Base-by-base conservation (phyloP, 2,888 invertebrate genomes). In the Empis stercorea region DNA sequence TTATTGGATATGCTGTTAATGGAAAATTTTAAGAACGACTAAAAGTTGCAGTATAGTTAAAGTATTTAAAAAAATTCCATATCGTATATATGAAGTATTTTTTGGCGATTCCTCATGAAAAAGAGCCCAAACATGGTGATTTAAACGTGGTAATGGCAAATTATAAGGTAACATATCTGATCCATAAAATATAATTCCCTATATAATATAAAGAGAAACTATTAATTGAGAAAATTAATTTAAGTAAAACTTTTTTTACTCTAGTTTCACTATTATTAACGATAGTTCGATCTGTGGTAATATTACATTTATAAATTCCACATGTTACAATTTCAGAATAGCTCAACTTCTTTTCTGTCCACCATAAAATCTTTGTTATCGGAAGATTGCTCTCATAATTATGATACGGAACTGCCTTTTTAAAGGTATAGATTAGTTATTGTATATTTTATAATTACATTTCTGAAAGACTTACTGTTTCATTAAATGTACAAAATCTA, bases 61-160 rank as follows among this genome's bases (percentile, higher is more conserved):
- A 91, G 46, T 89, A 63, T 67, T 68, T 43, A 88, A 67, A 30
- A 78, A 71, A 43, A 73, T 68, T 48, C 74, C 70, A 55, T 81
- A 76, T 52, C 80, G 72, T 32, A 88, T 71, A 40, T 79, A 75
- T 32, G 80, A 81, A 39, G 80, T 76, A 68, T 91, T 91, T 63
- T 86, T 81, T 0, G 89, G 89, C 0, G 89, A 89, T 71, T 91
- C 91, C 67, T 91, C 91, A 60, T 91, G 89, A 46, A 82, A 73
- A 42, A 91, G 61, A 0, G 78, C 87, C 91, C 91, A 91, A 43
- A 79, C 66, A 23, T 76, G 65, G 30, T 73, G 59, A 0, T 60
- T 49, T 1, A 63, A 61, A 52, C 82, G 74, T 5, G 84, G 84
- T 50, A 84, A 55, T 1, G 89, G 88, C 52, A 88, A 69, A 58